Percentiles rank a stretch among this genome's conserved stretches.
Conservation (phyloP, 2,888 invertebrate genomes). For the Brenthis hecate region DNA sequence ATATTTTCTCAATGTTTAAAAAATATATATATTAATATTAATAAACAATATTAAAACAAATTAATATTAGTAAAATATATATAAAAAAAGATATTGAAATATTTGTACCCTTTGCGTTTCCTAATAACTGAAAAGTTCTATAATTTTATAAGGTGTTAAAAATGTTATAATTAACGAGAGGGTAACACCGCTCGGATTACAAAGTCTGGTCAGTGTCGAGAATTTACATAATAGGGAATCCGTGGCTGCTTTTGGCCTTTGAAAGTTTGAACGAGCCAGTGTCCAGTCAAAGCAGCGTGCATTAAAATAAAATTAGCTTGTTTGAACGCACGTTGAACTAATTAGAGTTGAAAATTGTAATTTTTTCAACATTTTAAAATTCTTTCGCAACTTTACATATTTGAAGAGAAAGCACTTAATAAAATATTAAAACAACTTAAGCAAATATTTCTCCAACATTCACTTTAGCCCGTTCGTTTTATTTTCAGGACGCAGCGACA, state of each 20-base stretch:
- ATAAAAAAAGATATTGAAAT: neutral
- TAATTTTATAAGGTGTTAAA: conserved; percentile 7
- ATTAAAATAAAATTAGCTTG: conserved; percentile 20
- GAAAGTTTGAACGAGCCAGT: conserved; percentile 60
- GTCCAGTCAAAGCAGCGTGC: conserved; percentile 12
- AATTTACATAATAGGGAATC: conserved; percentile 82
- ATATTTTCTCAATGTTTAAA: too few species aligned
- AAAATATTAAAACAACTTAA: too few species aligned
- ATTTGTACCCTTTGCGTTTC: neutral
- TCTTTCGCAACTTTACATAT: neutral
- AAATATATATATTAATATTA: too few species aligned
- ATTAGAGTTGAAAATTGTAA: neutral
- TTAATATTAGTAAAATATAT: neutral
- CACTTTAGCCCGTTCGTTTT: too few species aligned
- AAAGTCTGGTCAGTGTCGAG: conserved; percentile 61
- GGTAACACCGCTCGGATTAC: conserved; percentile 12
- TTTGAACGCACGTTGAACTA: conserved; percentile 3
- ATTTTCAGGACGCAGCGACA: too few species aligned
- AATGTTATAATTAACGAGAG: conserved; percentile 7
- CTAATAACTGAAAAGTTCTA: conserved; percentile 41
- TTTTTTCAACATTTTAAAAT: neutral
- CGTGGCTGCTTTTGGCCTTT: conserved; percentile 76
- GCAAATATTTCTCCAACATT: too few species aligned
- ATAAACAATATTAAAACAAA: too few species aligned
- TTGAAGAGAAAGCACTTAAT: neutral